A percentile compares a stretch with the other conserved stretches of the same genome.
Conservation (phyloP, 2,888 invertebrate species). For the Gastrophysa polygoni region DNA sequence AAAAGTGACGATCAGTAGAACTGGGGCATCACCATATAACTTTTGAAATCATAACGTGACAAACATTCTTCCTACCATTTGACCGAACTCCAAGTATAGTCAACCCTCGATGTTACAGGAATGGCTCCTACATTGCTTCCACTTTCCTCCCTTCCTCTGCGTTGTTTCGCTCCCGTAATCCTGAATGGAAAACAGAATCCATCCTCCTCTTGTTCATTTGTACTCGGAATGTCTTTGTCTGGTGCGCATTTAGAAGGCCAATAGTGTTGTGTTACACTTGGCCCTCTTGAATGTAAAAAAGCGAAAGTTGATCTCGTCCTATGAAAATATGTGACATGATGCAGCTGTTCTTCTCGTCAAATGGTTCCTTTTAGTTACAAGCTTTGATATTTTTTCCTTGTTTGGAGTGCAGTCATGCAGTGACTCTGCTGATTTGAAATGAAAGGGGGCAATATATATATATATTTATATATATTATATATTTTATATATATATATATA, state of each 20-base stretch:
- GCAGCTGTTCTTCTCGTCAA: slow-evolving; percentile 17
- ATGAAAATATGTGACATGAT: slow-evolving; percentile 14
- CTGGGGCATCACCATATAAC: no score
- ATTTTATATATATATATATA: no score
- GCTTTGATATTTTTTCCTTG: neutral
- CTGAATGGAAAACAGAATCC: slow-evolving; percentile 8
- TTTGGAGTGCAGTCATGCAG: neutral
- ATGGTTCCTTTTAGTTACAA: neutral
- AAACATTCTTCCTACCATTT: no score
- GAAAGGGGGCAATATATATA: no score
- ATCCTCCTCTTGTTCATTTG: neutral
- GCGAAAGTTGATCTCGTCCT: slow-evolving; percentile 9
- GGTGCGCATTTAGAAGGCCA: neutral
- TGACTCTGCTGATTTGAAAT: no score
- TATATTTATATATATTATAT: no score
- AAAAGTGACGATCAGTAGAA: no score
- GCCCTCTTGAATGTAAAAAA: slow-evolving; percentile 13
- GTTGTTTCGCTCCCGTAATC: slow-evolving; percentile 1
- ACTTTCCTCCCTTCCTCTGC: slow-evolving; percentile 23
- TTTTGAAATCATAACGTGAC: no score
- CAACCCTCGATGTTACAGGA: neutral
- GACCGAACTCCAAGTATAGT: neutral
- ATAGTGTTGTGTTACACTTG: slow-evolving; percentile 3
- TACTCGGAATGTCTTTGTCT: neutral
- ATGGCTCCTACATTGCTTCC: neutral